phyloP scores from a whole-genome alignment of 2,797 vertebrate genomes.

The Heterohyrax brucei region DNA sequence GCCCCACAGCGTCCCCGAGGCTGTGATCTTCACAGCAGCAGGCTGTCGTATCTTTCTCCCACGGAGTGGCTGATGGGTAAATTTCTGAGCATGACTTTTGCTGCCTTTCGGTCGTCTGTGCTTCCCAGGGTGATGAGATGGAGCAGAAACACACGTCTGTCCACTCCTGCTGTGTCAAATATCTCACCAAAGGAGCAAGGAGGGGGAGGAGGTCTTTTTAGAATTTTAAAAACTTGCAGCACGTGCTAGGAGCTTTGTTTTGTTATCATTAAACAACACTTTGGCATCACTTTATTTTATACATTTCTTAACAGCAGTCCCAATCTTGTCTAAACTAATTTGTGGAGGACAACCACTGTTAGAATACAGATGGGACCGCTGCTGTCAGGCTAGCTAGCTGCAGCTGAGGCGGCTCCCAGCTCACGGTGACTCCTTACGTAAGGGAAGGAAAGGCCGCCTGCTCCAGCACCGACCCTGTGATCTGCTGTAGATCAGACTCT shows the following conservation, averaged over 20 bases:
- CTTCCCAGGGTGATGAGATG: background rate
- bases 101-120: background rate
- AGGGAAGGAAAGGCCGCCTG: no score
- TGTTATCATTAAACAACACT: background rate
- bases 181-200: background rate
- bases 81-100: background rate
- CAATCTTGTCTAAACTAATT: background rate
- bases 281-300: background rate
- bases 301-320: background rate
- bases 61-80: background rate
- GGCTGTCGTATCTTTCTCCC: background rate
- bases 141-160: background rate
- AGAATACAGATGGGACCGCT: background rate
- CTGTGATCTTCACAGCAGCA: background rate
- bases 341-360: background rate
- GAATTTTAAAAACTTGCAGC: background rate
- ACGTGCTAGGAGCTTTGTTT: background rate
- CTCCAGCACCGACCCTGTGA: no score
- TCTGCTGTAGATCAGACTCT: no score
- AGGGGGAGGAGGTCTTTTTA: background rate
- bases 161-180: background rate
- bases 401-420: no score
- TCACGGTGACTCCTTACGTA: no score
- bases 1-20: background rate
- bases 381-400: no score